phyloP scores from a whole-genome alignment of 2,113 vertebrate genomes.

The Heliornis fulica region DNA sequence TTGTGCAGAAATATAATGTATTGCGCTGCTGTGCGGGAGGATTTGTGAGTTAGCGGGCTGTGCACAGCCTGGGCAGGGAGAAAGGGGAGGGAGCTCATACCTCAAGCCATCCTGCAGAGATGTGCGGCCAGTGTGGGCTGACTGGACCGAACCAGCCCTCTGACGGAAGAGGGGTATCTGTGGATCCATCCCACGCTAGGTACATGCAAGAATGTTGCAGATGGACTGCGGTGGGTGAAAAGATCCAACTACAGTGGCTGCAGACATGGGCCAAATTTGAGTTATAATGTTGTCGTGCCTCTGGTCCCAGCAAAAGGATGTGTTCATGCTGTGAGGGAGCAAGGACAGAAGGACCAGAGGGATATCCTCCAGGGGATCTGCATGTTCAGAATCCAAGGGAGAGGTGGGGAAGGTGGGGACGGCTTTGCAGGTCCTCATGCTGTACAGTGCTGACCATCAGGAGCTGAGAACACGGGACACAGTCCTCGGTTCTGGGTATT shows the following conservation, averaged over 20 bases:
- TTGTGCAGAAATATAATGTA: background rate
- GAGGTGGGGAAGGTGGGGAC: background rate
- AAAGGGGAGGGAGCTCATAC: background rate
- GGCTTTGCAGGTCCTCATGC: background rate
- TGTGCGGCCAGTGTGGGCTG: background rate
- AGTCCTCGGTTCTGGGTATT: background rate
- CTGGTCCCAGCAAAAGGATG: background rate
- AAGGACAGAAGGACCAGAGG: background rate
- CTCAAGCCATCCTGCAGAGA: background rate
- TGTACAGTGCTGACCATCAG: background rate
- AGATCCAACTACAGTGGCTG: background rate
- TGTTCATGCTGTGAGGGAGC: rapidly evolving
- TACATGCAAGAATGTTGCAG: background rate
- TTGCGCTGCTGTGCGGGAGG: background rate
- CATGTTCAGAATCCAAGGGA: background rate
- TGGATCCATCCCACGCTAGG: background rate
- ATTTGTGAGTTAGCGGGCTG: background rate
- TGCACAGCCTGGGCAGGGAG: background rate
- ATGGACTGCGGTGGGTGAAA: background rate
- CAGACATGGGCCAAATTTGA: background rate
- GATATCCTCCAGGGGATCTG: background rate
- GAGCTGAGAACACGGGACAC: background rate
- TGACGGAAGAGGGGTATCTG: background rate
- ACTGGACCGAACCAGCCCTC: background rate
- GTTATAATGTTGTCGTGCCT: background rate